Percentiles rank a stretch among this genome's conserved stretches.
phyloP scores from a whole-genome alignment of 2,113 vertebrate genomes.

The Cinclus mexicanus region DNA sequence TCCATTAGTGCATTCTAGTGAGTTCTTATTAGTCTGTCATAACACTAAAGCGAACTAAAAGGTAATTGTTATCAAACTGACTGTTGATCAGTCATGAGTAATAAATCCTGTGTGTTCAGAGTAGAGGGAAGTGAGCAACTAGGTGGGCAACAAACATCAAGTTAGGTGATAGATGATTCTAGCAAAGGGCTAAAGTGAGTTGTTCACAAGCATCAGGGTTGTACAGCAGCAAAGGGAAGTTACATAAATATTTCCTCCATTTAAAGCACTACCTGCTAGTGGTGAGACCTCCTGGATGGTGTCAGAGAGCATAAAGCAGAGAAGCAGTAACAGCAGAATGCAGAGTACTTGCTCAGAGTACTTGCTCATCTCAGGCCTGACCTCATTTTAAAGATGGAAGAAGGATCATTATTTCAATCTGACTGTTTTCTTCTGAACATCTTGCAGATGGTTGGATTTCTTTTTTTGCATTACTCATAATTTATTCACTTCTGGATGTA shows the following conservation, averaged over 20 bases:
- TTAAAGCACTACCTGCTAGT: background rate
- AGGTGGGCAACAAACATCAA: background rate
- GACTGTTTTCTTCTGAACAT: background rate
- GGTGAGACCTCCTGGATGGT: background rate
- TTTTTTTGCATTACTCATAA: background rate
- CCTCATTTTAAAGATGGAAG: background rate
- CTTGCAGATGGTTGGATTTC: background rate
- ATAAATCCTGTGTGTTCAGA: background rate
- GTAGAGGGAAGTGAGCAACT: background rate
- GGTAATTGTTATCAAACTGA: background rate
- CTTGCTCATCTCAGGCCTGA: background rate
- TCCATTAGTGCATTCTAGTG: background rate
- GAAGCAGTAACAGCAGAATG: background rate
- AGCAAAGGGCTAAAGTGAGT: background rate
- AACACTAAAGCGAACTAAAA: background rate
- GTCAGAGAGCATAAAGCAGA: background rate
- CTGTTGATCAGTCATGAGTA: background rate
- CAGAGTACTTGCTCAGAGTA: background rate
- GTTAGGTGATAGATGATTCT: background rate
- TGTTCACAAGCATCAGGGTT: background rate
- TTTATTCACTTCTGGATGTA: background rate
- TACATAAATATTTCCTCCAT: background rate
- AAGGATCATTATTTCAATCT: background rate
- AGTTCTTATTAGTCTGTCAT: background rate
- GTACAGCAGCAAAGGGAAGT: background rate